Evolutionary conservation across 2,888 invertebrate genomes (phyloP).

Genomic region (Hedya salicella): DNA sequence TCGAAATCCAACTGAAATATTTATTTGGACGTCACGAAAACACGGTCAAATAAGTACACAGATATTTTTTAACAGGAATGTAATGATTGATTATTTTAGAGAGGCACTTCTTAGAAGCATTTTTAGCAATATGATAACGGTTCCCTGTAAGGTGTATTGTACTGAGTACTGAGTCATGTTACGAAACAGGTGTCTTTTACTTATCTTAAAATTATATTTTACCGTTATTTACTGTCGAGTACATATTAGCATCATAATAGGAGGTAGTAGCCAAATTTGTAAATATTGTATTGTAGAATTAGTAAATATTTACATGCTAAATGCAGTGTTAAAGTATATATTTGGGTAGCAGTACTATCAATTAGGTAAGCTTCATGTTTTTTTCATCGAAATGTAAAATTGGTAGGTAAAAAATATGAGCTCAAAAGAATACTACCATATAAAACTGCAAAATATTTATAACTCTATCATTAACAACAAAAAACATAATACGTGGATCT

Average conservation of each 20-base stretch:
- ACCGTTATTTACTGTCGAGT: conserved; percentile 13
- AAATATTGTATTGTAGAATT: not conserved
- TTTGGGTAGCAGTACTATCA: not conserved
- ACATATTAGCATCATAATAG: not conserved
- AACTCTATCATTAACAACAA: too few species aligned
- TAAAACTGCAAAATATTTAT: too few species aligned
- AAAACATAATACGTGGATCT: too few species aligned
- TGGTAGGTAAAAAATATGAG: too few species aligned
- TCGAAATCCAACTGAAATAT: too few species aligned
- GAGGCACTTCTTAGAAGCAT: not conserved
- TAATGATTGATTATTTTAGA: not conserved
- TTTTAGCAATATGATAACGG: conserved; percentile 29
- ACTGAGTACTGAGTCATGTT: conserved; percentile 22
- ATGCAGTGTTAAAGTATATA: not conserved
- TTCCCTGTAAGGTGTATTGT: conserved; percentile 8
- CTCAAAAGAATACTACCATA: too few species aligned
- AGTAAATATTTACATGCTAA: too few species aligned
- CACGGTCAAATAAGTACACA: not conserved
- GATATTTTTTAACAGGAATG: not conserved
- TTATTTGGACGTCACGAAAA: too few species aligned
- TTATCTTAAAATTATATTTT: conserved; percentile 12
- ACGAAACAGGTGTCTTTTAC: conserved; percentile 23
- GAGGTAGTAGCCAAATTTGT: not conserved
- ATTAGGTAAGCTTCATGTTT: not conserved
- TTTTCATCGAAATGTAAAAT: not conserved